Base-by-base conservation (phyloP, 1,140 invertebrate species). In the Platyura marginata region DNA sequence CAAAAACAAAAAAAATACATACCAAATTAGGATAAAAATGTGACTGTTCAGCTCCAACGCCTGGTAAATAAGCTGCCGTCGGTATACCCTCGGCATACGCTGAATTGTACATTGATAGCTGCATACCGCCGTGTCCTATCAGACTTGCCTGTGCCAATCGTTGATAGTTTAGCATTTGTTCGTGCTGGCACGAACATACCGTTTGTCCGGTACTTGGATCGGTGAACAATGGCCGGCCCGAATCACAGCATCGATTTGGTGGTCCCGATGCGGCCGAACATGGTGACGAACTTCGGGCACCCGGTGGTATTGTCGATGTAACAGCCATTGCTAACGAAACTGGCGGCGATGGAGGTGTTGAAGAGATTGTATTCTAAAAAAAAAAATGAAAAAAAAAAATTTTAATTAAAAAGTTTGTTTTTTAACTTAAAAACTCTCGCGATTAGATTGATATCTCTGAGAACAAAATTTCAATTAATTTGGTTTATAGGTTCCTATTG, bases 161-260 rank as follows among this genome's bases (percentile, higher is more conserved):
- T 64, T 79, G 85, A 65, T 83, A 91, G 59, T 74, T 81, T 49
- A 79, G 71, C 45, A 81, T 70, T 3, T 62, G 54, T 59, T 78
- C 79, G 64, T 80, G 83, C 64, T 93, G 88, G 66, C 89, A 92
- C 44, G 87, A 91, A 66, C 89, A 94, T 13, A 93, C 78, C 8
- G 81, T 87, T 64, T 92, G 87, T 16, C 88, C 88, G 34, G 85
- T 91, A 48, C 90, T 70, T 8, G 89, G 88, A 64, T 94, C 87
- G 46, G 87, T 89, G 64, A 89, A 86, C 51, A 93, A 77, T 6
- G 87, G 84, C 36, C 88, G 70, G 36, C 88, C 88, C 43, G 85
- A 89, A 66, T 93, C 89, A 64, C 89, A 93, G 66, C 89, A 93
- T 49, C 81, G 70, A 47, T 68, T 68, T 10, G 60, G 49, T 21